Conservation (phyloP, 2,797 vertebrate species). For the Coccyzus lansbergi region DNA sequence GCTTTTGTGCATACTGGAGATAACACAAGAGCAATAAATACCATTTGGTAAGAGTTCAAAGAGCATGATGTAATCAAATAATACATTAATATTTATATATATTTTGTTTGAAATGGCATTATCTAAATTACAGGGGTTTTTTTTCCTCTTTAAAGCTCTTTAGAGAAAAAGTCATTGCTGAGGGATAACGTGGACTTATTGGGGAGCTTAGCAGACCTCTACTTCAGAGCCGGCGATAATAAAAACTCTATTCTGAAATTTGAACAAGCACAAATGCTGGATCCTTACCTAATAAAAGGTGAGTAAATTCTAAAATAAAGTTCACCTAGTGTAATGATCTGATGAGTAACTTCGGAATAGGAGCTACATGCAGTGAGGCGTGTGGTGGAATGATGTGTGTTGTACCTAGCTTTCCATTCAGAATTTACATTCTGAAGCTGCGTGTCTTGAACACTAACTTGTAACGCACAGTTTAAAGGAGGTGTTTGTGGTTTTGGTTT, state of each 20-base stretch:
- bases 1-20: constrained; percentile 96
- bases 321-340: background rate
- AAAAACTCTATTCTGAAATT: constrained; percentile 98
- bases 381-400: background rate
- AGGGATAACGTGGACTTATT: constrained; percentile 96
- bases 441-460: background rate
- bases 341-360: background rate
- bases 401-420: background rate
- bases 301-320: background rate
- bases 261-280: constrained; percentile 98
- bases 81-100: background rate
- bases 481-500: background rate
- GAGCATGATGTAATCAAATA: background rate
- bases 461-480: background rate
- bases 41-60: constrained; percentile 89
- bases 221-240: constrained; percentile 96
- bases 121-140: background rate
- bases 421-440: background rate
- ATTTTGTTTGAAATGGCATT: background rate
- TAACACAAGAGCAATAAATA: constrained; percentile 96
- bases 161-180: constrained; percentile 97
- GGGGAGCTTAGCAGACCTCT: constrained; percentile 95
- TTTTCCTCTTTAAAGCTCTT: constrained; percentile 81
- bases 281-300: constrained; percentile 98
- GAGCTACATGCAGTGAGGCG: background rate